Evolutionary conservation across 2,888 invertebrate genomes (phyloP), one percentile per base, ranked within the genome.

Genomic region (Fragum sueziense): DNA sequence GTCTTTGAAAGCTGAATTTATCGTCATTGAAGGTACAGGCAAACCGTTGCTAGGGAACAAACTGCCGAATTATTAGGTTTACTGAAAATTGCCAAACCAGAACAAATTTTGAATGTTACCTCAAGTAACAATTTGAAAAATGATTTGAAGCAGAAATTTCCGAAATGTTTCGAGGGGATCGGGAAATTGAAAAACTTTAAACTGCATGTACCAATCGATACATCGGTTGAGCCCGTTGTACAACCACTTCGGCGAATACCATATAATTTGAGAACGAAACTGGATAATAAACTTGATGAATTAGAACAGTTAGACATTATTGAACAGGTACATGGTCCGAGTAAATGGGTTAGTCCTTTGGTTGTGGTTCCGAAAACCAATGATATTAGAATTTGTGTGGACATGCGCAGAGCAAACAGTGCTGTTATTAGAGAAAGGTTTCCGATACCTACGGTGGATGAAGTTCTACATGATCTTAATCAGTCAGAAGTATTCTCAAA

Each of bases 251-350:
- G 59, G 0, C n/a, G 70, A 14, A 29, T 80, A 59, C 80, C 83
- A 11, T 69, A 61, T 29, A 52, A 52, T 6, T 52, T 85, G 52
- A 37, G 79, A 37, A 62, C 52, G 0, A 82, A 86, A 70, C 51
- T 87, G n/a, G 31, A 84, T 20, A 47, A 81, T 47, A 73, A 85
- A 7, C 7, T 69, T 17, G 69, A 69, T 47, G 68, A 68, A 47
- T 22, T 68, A n/a, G 74, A 86, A 68, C n/a, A 74, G 31, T 14
- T 76, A 14, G 83, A 84, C 62, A 79, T 88, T n/a, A 86, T 87
- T 29, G 87, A 88, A 71, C 77, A 75, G 57, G 86, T 83, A 6
- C 65, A 79, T 22, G 84, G 84, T 22, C 84, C 85, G 11, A 84
- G 69, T 34, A 59, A 73, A 20, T 86, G 86, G 86, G 79, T 86